Evolutionary conservation across 2,797 vertebrate genomes (phyloP).

Genomic region (Brachyrhaphis roseni): DNA sequence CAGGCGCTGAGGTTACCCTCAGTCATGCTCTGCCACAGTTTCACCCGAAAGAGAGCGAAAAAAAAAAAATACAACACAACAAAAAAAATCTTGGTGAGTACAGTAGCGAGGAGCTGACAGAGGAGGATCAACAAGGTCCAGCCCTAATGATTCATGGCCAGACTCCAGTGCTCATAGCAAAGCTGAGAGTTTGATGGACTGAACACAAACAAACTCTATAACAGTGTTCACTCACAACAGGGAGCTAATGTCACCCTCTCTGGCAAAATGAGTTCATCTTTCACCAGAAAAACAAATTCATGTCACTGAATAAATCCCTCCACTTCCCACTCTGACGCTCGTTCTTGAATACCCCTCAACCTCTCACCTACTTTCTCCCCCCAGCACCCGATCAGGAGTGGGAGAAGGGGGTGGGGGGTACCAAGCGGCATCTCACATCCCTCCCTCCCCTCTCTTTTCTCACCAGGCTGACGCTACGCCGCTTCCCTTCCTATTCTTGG

Average conservation of each 20-base stretch:
- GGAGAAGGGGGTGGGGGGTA: constrained; percentile 20
- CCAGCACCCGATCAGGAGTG: constrained; percentile 44
- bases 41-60: constrained; percentile 21
- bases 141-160: constrained; percentile 29
- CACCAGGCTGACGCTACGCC: background rate
- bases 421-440: constrained; percentile 60
- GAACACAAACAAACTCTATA: constrained; percentile 9
- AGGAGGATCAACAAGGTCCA: constrained; percentile 38
- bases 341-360: constrained; percentile 60
- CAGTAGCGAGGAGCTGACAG: constrained; percentile 42
- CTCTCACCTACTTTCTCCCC: constrained; percentile 83
- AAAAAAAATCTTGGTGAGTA: constrained; percentile 25
- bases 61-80: background rate
- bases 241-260: background rate
- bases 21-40: constrained; percentile 60
- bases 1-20: constrained; percentile 64
- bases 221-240: background rate
- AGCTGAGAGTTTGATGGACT: constrained; percentile 19
- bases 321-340: constrained; percentile 48
- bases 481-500: constrained; percentile 10
- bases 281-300: constrained; percentile 34
- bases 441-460: constrained; percentile 34
- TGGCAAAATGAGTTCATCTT: constrained; percentile 21
- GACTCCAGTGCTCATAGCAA: constrained; percentile 36
- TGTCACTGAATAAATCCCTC: constrained; percentile 39